Evolutionary conservation across 2,113 vertebrate genomes (phyloP).

Genomic region (Leptosomus discolor): DNA sequence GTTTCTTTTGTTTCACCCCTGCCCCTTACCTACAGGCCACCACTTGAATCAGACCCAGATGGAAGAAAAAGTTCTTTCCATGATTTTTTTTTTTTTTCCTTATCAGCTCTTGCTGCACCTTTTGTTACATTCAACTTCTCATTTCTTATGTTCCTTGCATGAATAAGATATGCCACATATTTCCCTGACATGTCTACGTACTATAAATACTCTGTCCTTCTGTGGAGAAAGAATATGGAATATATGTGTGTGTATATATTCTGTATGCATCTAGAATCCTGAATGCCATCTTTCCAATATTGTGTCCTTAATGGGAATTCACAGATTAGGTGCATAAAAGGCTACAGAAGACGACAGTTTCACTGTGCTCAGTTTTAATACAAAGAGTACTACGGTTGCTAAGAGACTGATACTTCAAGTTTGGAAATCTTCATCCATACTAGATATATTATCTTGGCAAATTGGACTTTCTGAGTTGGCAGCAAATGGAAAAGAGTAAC

Average conservation of each 20-base stretch:
- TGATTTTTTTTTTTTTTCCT: neutral
- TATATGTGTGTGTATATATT: neutral
- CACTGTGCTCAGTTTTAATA: slow-evolving; percentile 44
- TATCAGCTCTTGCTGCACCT: neutral
- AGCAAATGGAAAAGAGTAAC: slow-evolving; percentile 57
- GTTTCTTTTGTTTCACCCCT: neutral
- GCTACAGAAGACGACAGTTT: slow-evolving; percentile 6
- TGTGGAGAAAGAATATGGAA: neutral
- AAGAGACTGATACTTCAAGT: slow-evolving; percentile 64
- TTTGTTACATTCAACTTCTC: neutral
- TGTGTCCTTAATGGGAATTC: slow-evolving; percentile 17
- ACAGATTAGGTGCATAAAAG: slow-evolving; percentile 37
- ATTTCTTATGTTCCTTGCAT: neutral
- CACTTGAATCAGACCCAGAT: neutral
- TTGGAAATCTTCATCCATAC: slow-evolving; percentile 56
- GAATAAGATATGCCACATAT: slow-evolving; percentile 21
- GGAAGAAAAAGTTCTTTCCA: neutral
- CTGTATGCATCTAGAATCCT: neutral
- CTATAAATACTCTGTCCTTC: slow-evolving; percentile 27
- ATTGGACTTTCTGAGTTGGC: slow-evolving; percentile 64
- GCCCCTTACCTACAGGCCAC: neutral
- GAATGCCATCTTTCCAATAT: neutral
- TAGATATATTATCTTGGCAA: slow-evolving; percentile 39
- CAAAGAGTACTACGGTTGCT: slow-evolving; percentile 70
- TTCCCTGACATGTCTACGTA: slow-evolving; percentile 11